Evolutionary conservation across 2,113 vertebrate species (phyloP), one percentile per base, ranked within the genome.

Genomic region (Hyaena hyaena): DNA sequence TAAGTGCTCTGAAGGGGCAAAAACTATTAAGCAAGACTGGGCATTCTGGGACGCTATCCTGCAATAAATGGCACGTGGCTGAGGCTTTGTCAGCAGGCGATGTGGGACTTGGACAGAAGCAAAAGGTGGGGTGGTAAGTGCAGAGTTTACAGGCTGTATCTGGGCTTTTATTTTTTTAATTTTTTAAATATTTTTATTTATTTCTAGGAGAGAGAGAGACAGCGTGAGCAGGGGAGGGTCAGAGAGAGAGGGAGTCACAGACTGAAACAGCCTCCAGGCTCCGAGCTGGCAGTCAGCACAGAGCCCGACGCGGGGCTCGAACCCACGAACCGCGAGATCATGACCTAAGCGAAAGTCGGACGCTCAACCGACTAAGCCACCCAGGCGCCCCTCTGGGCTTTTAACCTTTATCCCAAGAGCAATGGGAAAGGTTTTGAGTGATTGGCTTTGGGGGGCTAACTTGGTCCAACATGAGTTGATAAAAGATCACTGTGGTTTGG

Each of bases 31-130:
- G 31, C 4, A 43, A 55, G 55, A 4, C 48, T 55, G 39, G 7
- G n/a, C 69, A 4, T 28, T 7, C 50, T 35, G 58, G 33, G 48
- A 63, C 19, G 16, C 28, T 14, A 31, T 66, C 76, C 81, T 77
- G 53, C 61, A 84, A 39, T 28, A 15, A 4, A 24, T 12, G 12
- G 48, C 33, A 5, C 14, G 45, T 63, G 15, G 4, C 35, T 50
- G 15, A 14, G 14, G 15, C 31, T 4, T 0, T 31, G 5, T 45
- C 14, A 7, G 12, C 10, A 21, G 58, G 50, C 24, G 11, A 4
- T 55, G 48, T n/a, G 16, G 55, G n/a, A 87, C 53, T 79, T 65
- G 24, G 50, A 28, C 53, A 66, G 35, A 92, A 74, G 24, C 2
- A 31, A n/a, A 85, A 89, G 63, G 21, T 39, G 19, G 16, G 12